Conservation (phyloP, 2,113 vertebrate species). For the Callochromis pleurospilus region DNA sequence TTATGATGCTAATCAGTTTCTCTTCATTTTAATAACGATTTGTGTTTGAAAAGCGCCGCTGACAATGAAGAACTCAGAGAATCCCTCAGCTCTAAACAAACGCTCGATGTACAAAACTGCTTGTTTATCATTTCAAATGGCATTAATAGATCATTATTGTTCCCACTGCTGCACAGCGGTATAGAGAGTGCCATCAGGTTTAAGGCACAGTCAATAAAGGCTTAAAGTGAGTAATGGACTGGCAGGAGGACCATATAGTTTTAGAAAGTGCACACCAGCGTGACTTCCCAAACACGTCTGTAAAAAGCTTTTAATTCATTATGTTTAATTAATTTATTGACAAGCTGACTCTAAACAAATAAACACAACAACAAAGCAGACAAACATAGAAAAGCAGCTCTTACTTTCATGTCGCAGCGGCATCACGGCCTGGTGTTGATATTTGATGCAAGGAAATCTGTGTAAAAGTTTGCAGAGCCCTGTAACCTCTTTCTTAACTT, state of each 20-base stretch:
- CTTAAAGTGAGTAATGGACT: not conserved
- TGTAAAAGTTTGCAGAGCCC: not conserved
- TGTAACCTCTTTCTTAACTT: not conserved
- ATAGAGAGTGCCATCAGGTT: not conserved
- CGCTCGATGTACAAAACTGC: not conserved
- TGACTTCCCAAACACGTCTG: not conserved
- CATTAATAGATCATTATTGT: not conserved
- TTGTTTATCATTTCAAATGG: not conserved
- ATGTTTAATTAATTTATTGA: not conserved
- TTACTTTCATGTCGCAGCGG: not conserved
- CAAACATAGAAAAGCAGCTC: not conserved
- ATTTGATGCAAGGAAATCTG: fast-evolving
- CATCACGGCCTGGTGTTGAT: too few relatives aligned
- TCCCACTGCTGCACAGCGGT: too few relatives aligned
- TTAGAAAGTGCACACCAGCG: not conserved
- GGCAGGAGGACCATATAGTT: not conserved
- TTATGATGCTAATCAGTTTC: not conserved
- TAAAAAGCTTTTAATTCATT: not conserved
- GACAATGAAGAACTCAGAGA: not conserved
- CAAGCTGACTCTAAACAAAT: not conserved
- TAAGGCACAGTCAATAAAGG: not conserved
- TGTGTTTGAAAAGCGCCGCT: not conserved
- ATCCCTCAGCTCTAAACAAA: not conserved
- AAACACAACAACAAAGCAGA: not conserved
- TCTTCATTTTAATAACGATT: not conserved